Conservation (phyloP, 1,140 invertebrate species). For the Holotrichia oblita region DNA sequence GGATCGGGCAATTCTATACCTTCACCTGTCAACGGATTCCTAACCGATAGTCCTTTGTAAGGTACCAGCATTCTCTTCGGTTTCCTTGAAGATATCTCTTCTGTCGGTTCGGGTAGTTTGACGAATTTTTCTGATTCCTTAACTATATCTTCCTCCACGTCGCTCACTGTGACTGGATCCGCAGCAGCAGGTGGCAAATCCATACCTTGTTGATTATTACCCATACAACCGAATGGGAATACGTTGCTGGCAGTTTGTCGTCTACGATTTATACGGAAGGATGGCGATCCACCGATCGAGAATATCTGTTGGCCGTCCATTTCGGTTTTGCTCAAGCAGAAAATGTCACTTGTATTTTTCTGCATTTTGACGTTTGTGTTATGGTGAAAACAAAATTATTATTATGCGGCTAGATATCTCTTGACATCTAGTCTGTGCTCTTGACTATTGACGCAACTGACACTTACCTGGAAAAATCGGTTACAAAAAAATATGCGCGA, state of each 20-base stretch:
- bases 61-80: neutral
- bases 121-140: neutral
- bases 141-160: neutral
- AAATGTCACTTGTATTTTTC: constrained; percentile 41
- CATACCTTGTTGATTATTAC: neutral
- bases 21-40: constrained; percentile 44
- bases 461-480: too few species aligned
- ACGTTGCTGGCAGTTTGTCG: constrained; percentile 36
- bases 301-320: constrained; percentile 38
- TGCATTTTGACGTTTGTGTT: constrained; percentile 41
- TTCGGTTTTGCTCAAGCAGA: constrained; percentile 27
- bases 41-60: neutral
- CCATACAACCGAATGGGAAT: constrained; percentile 43
- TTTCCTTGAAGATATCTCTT: neutral
- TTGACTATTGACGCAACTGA: neutral
- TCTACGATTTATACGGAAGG: constrained; percentile 30
- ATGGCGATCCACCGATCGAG: constrained; percentile 38
- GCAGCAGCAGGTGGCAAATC: neutral
- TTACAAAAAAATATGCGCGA: too few species aligned
- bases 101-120: constrained; percentile 1
- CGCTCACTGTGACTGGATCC: neutral
- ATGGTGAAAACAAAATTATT: constrained; percentile 10
- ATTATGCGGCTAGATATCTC: neutral
- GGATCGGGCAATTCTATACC: constrained; percentile 37
- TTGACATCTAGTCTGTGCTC: too few species aligned